Evolutionary conservation across 2,797 vertebrate genomes (phyloP).

Genomic region (Diplodus sargus): DNA sequence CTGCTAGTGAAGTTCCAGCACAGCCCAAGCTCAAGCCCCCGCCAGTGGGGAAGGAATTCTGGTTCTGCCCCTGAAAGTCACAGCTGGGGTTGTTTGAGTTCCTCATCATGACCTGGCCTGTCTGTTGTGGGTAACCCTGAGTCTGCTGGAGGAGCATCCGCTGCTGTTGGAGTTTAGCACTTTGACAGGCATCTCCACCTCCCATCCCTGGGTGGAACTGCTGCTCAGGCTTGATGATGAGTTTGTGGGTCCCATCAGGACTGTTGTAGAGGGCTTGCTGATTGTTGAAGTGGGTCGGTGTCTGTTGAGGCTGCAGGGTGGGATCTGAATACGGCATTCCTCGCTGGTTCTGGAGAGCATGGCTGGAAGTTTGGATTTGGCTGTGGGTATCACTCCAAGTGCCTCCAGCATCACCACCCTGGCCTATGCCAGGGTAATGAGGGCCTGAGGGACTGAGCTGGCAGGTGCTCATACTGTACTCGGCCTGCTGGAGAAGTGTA

Average conservation of each 20-base stretch:
- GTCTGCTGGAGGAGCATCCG: slow-evolving; percentile 76
- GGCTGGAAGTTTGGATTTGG: slow-evolving; percentile 75
- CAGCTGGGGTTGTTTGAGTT: slow-evolving; percentile 80
- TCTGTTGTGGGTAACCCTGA: slow-evolving; percentile 75
- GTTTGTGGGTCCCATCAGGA: slow-evolving; percentile 85
- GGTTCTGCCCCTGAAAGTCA: slow-evolving; percentile 84
- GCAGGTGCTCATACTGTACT: slow-evolving; percentile 88
- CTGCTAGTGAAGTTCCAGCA: slow-evolving; percentile 74
- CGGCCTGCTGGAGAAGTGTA: slow-evolving; percentile 85
- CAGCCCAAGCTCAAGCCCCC: slow-evolving; percentile 82
- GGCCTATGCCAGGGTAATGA: slow-evolving; percentile 78
- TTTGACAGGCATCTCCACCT: slow-evolving; percentile 87
- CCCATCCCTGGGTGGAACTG: slow-evolving; percentile 86
- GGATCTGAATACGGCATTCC: slow-evolving; percentile 76
- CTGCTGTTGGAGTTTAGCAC: slow-evolving; percentile 82
- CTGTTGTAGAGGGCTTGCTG: slow-evolving; percentile 83
- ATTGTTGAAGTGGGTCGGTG: slow-evolving; percentile 78
- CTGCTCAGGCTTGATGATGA: slow-evolving; percentile 94
- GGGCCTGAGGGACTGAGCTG: slow-evolving; percentile 87
- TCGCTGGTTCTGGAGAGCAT: slow-evolving; percentile 73
- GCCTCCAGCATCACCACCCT: slow-evolving; percentile 66
- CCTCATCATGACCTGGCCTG: slow-evolving; percentile 69
- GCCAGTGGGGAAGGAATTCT: slow-evolving; percentile 76
- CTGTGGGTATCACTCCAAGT: slow-evolving; percentile 84
- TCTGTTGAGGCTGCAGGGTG: slow-evolving; percentile 75